Percentiles rank a stretch among this genome's conserved stretches.
These are phyloP conservation scores for Propithecus coquereli DNA, from an alignment of 2,113 vertebrate genomes.

Conservation along the genomic window DNA sequence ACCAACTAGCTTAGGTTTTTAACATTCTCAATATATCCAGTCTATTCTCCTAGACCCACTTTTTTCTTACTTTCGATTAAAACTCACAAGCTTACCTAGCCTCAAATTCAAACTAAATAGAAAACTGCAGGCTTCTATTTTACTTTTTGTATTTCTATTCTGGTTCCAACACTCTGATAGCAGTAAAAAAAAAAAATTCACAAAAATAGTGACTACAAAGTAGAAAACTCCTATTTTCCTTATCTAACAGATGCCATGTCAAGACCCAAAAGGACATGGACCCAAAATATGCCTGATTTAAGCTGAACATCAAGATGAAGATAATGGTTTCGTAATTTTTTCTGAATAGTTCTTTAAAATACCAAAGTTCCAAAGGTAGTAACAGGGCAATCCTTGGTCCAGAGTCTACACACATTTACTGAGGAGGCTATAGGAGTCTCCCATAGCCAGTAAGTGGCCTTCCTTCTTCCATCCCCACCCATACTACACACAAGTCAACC, in stretches of 20 bases:
- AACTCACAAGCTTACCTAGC: not conserved
- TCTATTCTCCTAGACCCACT: conserved; percentile 10
- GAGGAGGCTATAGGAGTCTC: not conserved
- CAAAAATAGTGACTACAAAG: not conserved
- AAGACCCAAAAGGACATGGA: not conserved
- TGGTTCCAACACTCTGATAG: not conserved
- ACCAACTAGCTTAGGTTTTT: not conserved
- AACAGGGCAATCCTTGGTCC: not conserved
- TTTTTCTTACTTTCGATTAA: conserved; percentile 20
- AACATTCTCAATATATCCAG: not conserved
- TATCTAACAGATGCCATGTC: not conserved
- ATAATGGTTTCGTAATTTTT: not conserved
- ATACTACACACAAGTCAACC: not conserved
- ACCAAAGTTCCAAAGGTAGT: not conserved
- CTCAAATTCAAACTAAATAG: conserved; percentile 35
- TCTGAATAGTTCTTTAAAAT: conserved; percentile 12
- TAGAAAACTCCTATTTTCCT: not conserved
- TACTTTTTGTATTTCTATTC: conserved; percentile 16
- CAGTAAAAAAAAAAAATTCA: not conserved
- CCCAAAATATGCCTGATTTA: not conserved
- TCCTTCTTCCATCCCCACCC: not conserved
- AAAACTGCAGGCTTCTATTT: not conserved
- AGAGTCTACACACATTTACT: not conserved
- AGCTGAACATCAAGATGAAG: conserved; percentile 1
- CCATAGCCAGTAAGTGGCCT: not conserved